Base-by-base conservation (phyloP, 92 coral and sea anemone genomes). In the Chrysogorgia sp. region DNA sequence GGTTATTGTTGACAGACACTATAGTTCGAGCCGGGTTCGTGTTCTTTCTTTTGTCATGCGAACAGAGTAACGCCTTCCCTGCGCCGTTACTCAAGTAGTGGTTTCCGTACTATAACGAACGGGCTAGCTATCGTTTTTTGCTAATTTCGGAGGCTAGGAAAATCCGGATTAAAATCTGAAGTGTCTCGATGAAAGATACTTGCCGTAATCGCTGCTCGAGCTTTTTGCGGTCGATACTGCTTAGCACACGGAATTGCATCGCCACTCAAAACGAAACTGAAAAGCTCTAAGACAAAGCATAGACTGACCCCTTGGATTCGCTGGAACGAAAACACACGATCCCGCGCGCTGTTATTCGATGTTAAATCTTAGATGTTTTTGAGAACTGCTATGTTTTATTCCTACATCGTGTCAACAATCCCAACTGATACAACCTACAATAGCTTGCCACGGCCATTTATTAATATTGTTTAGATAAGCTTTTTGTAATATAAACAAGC, bases 381-480 rank as follows among this genome's bases (percentile, higher is more conserved):
- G 32, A 56, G 40, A 9, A 23, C 15, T 53, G 49, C 28, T 48
- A 15, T 47, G n/a, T 53, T 56, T 32, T 20, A 47, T 53, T 69
- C 40, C 7, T 60, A 30, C 31, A n/a, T 58, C 15, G 20, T 72
- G 65, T 52, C 79, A 55, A 31, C 79, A 53, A 52, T 53, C 12
- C 43, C 34, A 56, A 52, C 22, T 34, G 79, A 72, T 72, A 72
- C 79, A 72, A 29, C 29, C 63, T 31, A 72, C 79, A 72, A 72
- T 53, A 53, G 65, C 79, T 56, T 56, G 37, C 64, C 79, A 72
- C 17, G 28, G 59, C 76, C 55, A 28, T 52, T 72, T 72, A 72
- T 72, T 72, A 72, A 72, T 72, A 72, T 72, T 72, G 79, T 72
- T 72, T 72, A 72, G 79, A 72, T 72, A 72, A 72, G 63, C 48